These are phyloP conservation scores for Antheraea yamamai DNA, from an alignment of 2,888 invertebrate genomes.

Conservation along the genomic window DNA sequence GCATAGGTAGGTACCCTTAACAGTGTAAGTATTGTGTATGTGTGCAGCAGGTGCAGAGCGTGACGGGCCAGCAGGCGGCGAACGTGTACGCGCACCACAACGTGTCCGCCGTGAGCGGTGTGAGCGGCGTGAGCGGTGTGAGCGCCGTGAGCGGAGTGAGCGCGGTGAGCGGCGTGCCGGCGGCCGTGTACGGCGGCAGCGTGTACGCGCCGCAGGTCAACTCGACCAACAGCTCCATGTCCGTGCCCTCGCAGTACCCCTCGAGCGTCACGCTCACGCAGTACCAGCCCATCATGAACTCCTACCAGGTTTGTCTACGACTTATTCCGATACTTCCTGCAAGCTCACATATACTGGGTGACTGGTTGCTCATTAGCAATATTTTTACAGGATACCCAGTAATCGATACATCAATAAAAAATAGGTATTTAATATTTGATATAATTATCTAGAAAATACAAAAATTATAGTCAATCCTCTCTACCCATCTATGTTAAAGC, in stretches of 20 bases:
- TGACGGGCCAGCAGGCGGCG: neutral
- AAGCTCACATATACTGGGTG: no score
- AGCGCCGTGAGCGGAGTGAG: slow-evolving; percentile 37
- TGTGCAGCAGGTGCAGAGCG: slow-evolving; percentile 18
- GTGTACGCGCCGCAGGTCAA: slow-evolving; percentile 73
- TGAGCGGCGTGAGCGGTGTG: slow-evolving; percentile 49
- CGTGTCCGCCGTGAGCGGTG: slow-evolving; percentile 64
- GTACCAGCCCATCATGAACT: slow-evolving; percentile 75
- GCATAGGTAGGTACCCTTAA: no score
- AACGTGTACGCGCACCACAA: slow-evolving; percentile 25
- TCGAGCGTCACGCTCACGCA: slow-evolving; percentile 73
- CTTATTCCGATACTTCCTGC: neutral
- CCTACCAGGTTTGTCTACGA: slow-evolving; percentile 61
- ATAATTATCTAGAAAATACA: no score
- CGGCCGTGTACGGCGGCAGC: slow-evolving; percentile 61
- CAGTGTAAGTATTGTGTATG: no score
- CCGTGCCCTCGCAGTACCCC: slow-evolving; percentile 72
- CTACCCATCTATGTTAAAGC: no score
- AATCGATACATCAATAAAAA: no score
- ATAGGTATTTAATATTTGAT: no score
- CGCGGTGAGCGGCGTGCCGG: slow-evolving; percentile 59
- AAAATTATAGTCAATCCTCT: no score
- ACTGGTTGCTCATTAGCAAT: no score
- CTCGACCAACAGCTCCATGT: slow-evolving; percentile 66
- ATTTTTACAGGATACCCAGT: no score